Percentiles rank a stretch among this genome's conserved stretches.
Conservation (phyloP, 1,140 invertebrate species). For the Drosophila arawakana region DNA sequence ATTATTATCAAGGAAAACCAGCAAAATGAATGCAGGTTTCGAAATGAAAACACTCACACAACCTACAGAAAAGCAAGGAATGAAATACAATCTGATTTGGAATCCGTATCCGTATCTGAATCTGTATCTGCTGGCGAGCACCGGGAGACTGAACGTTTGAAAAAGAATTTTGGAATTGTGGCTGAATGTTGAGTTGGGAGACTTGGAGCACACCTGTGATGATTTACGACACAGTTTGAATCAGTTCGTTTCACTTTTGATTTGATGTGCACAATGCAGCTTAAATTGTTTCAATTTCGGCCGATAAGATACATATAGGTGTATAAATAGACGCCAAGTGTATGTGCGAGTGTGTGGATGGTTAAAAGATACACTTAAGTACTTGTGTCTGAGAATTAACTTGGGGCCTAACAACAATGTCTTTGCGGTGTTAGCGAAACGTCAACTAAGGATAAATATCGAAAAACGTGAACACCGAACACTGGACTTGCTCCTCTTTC, state of each 20-base stretch:
- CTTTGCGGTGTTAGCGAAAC: constrained; percentile 8
- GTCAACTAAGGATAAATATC: constrained; percentile 43
- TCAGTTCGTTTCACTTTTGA: constrained; percentile 44
- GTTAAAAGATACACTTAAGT: constrained; percentile 20
- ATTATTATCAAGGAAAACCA: constrained; percentile 40
- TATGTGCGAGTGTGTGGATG: constrained; percentile 33
- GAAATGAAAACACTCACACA: constrained; percentile 8
- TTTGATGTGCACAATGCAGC: constrained; percentile 74
- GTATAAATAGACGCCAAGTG: constrained; percentile 45
- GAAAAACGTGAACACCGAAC: constrained; percentile 44
- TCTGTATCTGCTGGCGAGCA: constrained; percentile 51
- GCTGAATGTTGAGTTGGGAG: not conserved
- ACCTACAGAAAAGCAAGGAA: not conserved
- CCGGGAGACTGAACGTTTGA: constrained; percentile 54
- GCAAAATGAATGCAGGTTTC: not conserved
- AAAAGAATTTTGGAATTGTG: constrained; percentile 20
- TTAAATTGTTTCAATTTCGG: constrained; percentile 74
- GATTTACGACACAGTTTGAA: constrained; percentile 50
- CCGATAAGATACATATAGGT: constrained; percentile 63
- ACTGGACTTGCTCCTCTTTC: not conserved
- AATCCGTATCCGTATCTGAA: constrained; percentile 29
- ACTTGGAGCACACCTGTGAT: constrained; percentile 16
- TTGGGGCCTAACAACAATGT: constrained; percentile 10
- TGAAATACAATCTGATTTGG: constrained; percentile 16
- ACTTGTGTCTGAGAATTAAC: constrained; percentile 24